Evolutionary conservation across 2,888 invertebrate genomes (phyloP).

Genomic region (Zaprionus obscuricornis): DNA sequence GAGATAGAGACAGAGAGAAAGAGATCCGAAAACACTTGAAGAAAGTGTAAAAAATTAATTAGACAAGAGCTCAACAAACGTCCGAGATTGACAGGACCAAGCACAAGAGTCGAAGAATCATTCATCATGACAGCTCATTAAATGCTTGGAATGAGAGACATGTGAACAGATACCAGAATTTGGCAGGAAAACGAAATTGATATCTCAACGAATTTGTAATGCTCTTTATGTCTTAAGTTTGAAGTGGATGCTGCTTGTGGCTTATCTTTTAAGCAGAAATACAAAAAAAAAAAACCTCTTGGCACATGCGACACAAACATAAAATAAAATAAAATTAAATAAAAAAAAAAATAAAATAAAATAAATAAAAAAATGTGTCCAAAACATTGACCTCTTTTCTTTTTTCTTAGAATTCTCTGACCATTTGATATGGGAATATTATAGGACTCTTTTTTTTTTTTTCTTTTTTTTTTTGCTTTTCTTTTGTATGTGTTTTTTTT

Average conservation of each 20-base stretch:
- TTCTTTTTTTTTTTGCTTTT: constrained; percentile 2
- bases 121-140: constrained; percentile 46
- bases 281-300: no score
- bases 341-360: no score
- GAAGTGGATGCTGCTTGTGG: background rate
- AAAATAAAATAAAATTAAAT: no score
- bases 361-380: background rate
- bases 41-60: constrained; percentile 42
- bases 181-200: constrained; percentile 6
- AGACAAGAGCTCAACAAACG: constrained; percentile 31
- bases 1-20: no score
- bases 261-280: no score
- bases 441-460: constrained; percentile 22
- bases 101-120: constrained; percentile 25
- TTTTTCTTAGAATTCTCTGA: constrained; percentile 2
- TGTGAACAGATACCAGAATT: background rate
- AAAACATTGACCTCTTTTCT: constrained; percentile 4
- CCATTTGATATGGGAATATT: constrained; percentile 7
- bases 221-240: background rate
- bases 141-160: no score
- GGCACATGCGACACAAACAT: no score
- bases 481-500: constrained; percentile 7
- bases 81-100: constrained; percentile 50
- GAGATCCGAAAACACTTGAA: constrained; percentile 1
- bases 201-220: background rate